Base-by-base conservation (phyloP, 2,797 vertebrate genomes). In the Dipus sagitta region DNA sequence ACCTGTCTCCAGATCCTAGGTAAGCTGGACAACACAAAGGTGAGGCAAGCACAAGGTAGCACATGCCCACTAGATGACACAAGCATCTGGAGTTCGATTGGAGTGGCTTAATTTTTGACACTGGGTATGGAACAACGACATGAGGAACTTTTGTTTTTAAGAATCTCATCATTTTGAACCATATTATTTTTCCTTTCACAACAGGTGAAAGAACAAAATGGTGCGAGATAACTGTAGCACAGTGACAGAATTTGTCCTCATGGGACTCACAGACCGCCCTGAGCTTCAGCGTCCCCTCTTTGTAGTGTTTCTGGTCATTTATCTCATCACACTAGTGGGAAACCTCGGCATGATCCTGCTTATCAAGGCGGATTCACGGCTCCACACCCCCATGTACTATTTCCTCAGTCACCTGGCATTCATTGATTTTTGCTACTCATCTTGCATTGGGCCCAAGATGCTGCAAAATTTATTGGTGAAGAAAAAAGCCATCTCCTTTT, bases 391-490 rank as follows among this genome's bases (percentile, higher is more conserved):
- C 62, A 97, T 96, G 93, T 97, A 97, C 89, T 96, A 97, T 90
- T 96, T 97, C 34, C 97, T 97, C 24, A 86, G 96, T 38, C 97
- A 97, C 58, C 83, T 97, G 65, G 97, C 97, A 11, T 96, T 97
- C 83, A 93, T 97, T 38, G 97, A 97, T 92, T 34, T 97, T n/a
- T 97, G 97, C 82, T 97, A 97, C 58, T 96, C 97, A 28, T 97
- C 97, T 76, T 96, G 96, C n/a, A 96, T 97, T 86, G 96, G 91
- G 18, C 97, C 97, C 75, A 97, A 97, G 89, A 97, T 97, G 94
- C 91, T 97, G 52, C 96, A 96, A 65, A 97, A 97, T 83, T 90
- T 97, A 65, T 12, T 97, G 32, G 91, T 80, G 38, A 93, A 95
- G 88, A 81, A 78, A 47, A 97, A 97, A 94, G 96, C 83, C 58